Percentiles rank a stretch among this genome's conserved stretches.
These are phyloP conservation scores for Gymnorhina tibicen DNA, from an alignment of 2,113 vertebrate species.

Conservation along the genomic window DNA sequence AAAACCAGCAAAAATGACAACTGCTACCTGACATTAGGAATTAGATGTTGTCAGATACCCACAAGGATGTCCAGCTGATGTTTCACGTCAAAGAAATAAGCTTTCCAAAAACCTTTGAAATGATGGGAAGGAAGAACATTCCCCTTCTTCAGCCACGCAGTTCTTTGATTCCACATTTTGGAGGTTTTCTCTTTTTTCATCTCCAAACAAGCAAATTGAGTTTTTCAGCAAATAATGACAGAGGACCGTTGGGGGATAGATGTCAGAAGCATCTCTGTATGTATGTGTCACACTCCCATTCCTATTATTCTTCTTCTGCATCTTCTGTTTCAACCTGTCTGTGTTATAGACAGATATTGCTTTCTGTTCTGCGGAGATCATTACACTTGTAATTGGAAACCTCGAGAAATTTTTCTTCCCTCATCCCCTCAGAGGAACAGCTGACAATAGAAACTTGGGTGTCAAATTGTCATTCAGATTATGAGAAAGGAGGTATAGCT, in stretches of 20 bases:
- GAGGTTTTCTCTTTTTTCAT: not conserved
- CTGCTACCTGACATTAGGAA: not conserved
- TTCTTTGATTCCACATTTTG: not conserved
- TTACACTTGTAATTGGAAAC: conserved; percentile 65
- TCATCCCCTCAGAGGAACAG: not conserved
- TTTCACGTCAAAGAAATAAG: not conserved
- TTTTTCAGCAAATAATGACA: conserved; percentile 56
- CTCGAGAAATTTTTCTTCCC: conserved; percentile 21
- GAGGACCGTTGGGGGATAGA: conserved; percentile 9
- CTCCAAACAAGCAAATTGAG: conserved; percentile 35
- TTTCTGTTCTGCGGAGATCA: conserved; percentile 20
- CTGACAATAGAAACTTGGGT: conserved; percentile 45
- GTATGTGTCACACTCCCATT: not conserved
- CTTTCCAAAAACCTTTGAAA: not conserved
- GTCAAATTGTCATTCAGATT: conserved; percentile 16
- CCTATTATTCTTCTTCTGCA: conserved; percentile 32
- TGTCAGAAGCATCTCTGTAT: conserved; percentile 24
- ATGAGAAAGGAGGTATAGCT: conserved; percentile 3
- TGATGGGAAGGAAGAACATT: not conserved
- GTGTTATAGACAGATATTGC: conserved; percentile 49
- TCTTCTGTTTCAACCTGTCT: conserved; percentile 54
- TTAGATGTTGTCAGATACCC: not conserved
- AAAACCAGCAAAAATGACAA: not conserved
- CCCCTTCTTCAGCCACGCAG: not conserved
- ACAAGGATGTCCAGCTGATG: not conserved